A percentile compares a stretch with the other conserved stretches of the same genome.
Evolutionary conservation across 1,140 invertebrate species (phyloP).

Genomic region (Panulirus ornatus): DNA sequence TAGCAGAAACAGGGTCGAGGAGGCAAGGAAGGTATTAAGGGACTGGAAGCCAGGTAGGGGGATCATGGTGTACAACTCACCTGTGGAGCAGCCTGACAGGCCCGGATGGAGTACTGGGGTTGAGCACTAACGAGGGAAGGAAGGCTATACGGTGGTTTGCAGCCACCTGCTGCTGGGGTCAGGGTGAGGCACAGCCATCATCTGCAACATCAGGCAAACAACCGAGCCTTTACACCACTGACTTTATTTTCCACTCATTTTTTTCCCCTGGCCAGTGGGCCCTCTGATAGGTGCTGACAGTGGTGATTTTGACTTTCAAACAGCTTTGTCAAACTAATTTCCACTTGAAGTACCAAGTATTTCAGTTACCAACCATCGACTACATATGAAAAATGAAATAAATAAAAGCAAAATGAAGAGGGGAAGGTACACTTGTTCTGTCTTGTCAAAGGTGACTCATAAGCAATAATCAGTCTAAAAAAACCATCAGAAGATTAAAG

Average conservation of each 20-base stretch:
- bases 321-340: not conserved
- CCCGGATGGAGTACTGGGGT: slow-evolving; percentile 36
- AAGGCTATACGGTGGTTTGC: slow-evolving; percentile 70
- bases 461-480: not conserved
- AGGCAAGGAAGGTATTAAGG: slow-evolving; percentile 1
- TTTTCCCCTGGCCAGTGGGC: slow-evolving; percentile 43
- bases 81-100: slow-evolving; percentile 47
- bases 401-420: not conserved
- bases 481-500: slow-evolving; percentile 12
- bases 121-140: slow-evolving; percentile 54
- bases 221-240: slow-evolving; percentile 63
- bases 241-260: slow-evolving; percentile 34
- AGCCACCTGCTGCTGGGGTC: slow-evolving; percentile 63
- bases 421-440: not conserved
- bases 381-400: not conserved
- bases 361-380: not conserved
- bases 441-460: slow-evolving; percentile 3
- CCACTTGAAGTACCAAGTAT: not conserved
- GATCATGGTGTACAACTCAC: slow-evolving; percentile 50
- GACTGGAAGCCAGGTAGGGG: slow-evolving; percentile 19
- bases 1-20: not conserved
- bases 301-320: not conserved
- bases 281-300: slow-evolving; percentile 34
- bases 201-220: slow-evolving; percentile 71
- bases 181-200: slow-evolving; percentile 64